Base-by-base conservation (phyloP, 2,797 vertebrate genomes). In the Amblyopsis hoosieri region DNA sequence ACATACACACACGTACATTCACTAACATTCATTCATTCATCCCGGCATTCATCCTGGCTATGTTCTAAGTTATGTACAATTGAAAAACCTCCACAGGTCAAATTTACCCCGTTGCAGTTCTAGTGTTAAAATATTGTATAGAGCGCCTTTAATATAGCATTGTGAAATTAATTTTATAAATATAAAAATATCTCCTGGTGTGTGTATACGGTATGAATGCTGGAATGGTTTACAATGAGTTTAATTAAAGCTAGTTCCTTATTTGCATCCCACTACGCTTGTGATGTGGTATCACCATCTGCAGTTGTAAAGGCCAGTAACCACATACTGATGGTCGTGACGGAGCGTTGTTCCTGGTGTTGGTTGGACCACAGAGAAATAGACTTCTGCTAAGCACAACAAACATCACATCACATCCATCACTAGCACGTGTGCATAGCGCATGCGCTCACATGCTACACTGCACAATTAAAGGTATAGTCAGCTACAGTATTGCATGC, bases 281-380 rank as follows among this genome's bases (percentile, higher is more conserved):
- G 59, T 78, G 69, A 85, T 81, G 66, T 71, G 23, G 23, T 29
- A 78, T 72, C 60, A 37, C 54, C 19, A 11, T 1, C 54, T 69
- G 59, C 62, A 69, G 60, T 50, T 68, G 57, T 76, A 74, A 79
- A 83, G 71, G 81, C 71, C 37, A 51, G 75, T 77, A 61, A 86
- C 79, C 14, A 12, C 19, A 54, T 65, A 46, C 56, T 62, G 65
- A 65, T 78, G 66, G 52, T 75, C 64, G 60, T 81, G 77, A 87
- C 84, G 78, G 84, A 79, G 85, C 67, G 75, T 70, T 71, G 66
- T 56, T 75, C 48, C 63, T 56, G 70, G 58, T 65, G 50, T 74
- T 51, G 62, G 66, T 72, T 46, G 54, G 72, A 76, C 76, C 52
- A 73, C 76, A 72, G 62, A 45, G 15, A 61, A 14, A 14, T 8